Evolutionary conservation across 2,888 invertebrate genomes (phyloP), one percentile per base, ranked within the genome.

Genomic region (Prenolepis imparis): DNA sequence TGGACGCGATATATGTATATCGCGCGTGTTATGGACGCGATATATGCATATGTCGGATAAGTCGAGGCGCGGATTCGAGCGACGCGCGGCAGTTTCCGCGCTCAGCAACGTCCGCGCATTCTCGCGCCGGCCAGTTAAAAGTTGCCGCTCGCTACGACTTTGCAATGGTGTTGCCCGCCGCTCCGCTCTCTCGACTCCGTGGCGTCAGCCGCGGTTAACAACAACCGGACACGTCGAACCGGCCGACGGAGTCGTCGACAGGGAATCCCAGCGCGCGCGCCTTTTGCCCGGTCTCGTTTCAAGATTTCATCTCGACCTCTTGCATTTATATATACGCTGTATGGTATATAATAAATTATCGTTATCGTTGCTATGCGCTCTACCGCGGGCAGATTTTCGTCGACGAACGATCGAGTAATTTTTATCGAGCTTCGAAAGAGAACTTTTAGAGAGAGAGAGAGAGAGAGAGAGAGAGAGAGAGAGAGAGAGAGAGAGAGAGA

Each of bases 31-130:
- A n/a, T n/a, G n/a, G n/a, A n/a, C n/a, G 28, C 28, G 28, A 28
- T 15, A 24, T 18, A 3, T 55, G 21, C 15, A 36, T 15, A 36
- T 15, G 18, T 5, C 24, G 36, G 9, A 36, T 36, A 21, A 18
- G 21, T 21, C 52, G 32, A 21, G 36, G 59, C 73, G 59, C 32
- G 63, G 36, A 36, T 75, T 75, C 21, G 75, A 77, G 64, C 82
- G 78, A 67, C 55, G 77, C 55, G 77, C 74, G 77, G 70, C 66
- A 28, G 78, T 82, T 88, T 88, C 82, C 83, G 74, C 74, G 86
- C 88, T 86, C 82, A 73, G 75, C 85, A 86, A 86, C 39, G 75
- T 84, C 78, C 80, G 82, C 83, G 78, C 83, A 74, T 82, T 82
- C 84, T 61, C 82, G 82, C 74, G 81, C 24, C 61, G 63, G n/a